These are phyloP conservation scores for Exephanes ischioxanthus DNA, from an alignment of 2,888 invertebrate species.

Conservation along the genomic window DNA sequence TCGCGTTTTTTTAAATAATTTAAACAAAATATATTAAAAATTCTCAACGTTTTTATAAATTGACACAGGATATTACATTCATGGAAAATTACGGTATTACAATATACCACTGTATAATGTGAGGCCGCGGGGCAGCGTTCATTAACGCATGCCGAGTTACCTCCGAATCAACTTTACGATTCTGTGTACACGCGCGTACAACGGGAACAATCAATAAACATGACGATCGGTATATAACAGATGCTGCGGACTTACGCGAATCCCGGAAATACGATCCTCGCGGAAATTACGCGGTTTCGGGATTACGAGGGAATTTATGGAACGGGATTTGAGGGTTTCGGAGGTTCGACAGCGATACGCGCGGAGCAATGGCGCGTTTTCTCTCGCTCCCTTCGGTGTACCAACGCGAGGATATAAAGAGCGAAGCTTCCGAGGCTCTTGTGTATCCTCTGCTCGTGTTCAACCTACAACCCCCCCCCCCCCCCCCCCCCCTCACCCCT, in stretches of 20 bases:
- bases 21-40: neutral
- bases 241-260: conserved; percentile 45
- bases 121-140: neutral
- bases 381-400: neutral
- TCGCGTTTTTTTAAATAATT: neutral
- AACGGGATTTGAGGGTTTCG: conserved; percentile 49
- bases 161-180: conserved; percentile 16
- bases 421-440: neutral
- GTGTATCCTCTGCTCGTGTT: neutral
- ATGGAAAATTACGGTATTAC: too few species aligned
- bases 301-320: conserved; percentile 64
- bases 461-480: neutral
- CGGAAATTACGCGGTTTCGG: conserved; percentile 61
- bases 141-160: neutral
- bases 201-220: conserved; percentile 12
- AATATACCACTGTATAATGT: neutral
- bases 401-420: neutral
- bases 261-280: conserved; percentile 54
- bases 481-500: neutral
- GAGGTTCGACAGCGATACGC: conserved; percentile 48
- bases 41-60: neutral
- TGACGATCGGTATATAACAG: conserved; percentile 1
- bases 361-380: neutral
- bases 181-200: neutral
- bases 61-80: neutral